Conservation (phyloP, 2,888 invertebrate species). For the Julus scanicus region DNA sequence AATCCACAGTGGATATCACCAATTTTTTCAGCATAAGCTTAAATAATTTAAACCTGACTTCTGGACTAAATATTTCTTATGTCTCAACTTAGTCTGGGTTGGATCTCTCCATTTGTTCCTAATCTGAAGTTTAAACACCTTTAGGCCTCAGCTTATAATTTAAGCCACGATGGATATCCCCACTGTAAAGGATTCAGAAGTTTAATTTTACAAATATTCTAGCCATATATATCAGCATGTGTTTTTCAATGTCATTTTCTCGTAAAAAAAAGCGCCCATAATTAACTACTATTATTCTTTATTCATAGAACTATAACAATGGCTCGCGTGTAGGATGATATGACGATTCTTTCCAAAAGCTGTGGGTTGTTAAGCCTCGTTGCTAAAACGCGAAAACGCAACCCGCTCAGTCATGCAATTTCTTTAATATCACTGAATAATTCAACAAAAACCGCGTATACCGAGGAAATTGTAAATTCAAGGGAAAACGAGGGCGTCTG, state of each 20-base stretch:
- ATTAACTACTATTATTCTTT: not conserved
- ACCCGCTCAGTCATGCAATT: not conserved
- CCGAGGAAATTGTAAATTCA: not conserved
- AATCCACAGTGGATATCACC: too few species aligned
- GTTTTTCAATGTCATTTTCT: not conserved
- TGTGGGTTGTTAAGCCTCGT: not conserved
- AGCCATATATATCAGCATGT: not conserved
- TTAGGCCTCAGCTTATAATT: too few species aligned
- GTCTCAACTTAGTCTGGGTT: too few species aligned
- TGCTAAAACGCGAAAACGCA: not conserved
- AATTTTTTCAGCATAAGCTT: too few species aligned
- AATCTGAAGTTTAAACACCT: too few species aligned
- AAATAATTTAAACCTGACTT: too few species aligned
- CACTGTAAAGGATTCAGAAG: too few species aligned
- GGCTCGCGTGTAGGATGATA: not conserved
- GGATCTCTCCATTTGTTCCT: too few species aligned
- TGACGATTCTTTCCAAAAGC: not conserved
- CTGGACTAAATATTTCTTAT: too few species aligned
- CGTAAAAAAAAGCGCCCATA: not conserved
- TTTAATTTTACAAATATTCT: too few species aligned
- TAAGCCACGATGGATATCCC: too few species aligned
- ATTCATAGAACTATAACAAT: too few species aligned
- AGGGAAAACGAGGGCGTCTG: not conserved
- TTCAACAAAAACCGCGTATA: not conserved
- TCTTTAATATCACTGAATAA: constrained; percentile 10